Conservation (phyloP, 2,113 vertebrate genomes). For the Antechinus stuartii region DNA sequence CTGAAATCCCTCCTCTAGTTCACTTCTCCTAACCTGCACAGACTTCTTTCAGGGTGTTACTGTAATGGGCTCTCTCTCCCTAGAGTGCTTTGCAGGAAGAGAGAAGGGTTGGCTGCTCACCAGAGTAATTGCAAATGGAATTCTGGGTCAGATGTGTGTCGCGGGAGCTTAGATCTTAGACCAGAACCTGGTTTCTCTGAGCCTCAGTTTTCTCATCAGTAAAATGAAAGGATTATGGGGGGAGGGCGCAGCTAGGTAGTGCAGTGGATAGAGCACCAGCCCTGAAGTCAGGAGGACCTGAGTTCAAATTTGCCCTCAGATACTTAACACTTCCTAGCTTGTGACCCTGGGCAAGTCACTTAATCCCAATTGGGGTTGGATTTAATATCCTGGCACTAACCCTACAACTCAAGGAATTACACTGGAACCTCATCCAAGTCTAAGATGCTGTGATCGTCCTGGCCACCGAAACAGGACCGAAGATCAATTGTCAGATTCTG, state of each 20-base stretch:
- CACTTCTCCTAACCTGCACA: background rate
- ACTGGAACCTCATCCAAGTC: background rate
- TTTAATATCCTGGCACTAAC: background rate
- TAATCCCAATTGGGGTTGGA: background rate
- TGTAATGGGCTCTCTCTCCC: background rate
- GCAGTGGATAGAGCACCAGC: no score
- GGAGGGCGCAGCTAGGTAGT: no score
- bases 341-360: no score
- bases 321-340: no score
- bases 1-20: background rate
- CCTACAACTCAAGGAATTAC: background rate
- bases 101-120: background rate
- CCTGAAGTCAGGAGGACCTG: no score
- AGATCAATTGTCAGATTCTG: background rate
- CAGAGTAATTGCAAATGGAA: background rate
- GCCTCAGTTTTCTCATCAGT: background rate
- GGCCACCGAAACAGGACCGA: background rate
- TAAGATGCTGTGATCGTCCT: background rate
- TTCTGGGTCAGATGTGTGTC: background rate
- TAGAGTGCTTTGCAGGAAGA: background rate
- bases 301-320: no score
- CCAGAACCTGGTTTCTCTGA: background rate
- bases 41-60: background rate
- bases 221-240: background rate
- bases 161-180: background rate